These are phyloP conservation scores for Tetragonula carbonaria DNA, from an alignment of 2,888 invertebrate species.

Conservation along the genomic window DNA sequence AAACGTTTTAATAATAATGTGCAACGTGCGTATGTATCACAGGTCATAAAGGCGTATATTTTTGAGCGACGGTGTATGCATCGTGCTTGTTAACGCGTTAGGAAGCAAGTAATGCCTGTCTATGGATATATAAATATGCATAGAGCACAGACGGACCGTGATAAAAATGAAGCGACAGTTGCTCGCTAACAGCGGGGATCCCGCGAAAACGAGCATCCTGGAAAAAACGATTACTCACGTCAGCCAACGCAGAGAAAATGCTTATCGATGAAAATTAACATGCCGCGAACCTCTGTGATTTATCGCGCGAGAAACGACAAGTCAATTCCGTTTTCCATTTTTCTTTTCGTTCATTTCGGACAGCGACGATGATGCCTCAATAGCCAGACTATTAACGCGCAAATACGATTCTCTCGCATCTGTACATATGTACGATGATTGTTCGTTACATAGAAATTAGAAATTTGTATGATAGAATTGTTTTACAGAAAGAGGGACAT, in stretches of 20 bases:
- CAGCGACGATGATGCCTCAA: neutral
- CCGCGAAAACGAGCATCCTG: slow-evolving; percentile 38
- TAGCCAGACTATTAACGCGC: neutral
- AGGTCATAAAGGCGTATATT: no score
- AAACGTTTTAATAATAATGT: no score
- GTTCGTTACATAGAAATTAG: neutral
- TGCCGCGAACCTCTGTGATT: slow-evolving; percentile 26
- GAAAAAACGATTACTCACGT: slow-evolving; percentile 55
- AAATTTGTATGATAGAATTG: neutral
- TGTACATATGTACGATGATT: neutral
- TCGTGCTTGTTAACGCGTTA: slow-evolving; percentile 65
- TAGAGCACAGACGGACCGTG: slow-evolving; percentile 50
- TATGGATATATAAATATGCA: slow-evolving; percentile 64
- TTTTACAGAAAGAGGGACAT: neutral
- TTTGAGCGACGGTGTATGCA: slow-evolving; percentile 48
- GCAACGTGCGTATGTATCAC: no score
- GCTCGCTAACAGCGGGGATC: slow-evolving; percentile 25
- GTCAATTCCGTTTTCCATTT: slow-evolving; percentile 25
- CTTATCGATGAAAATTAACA: slow-evolving; percentile 38
- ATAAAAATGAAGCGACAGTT: slow-evolving; percentile 53
- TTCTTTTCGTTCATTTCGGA: neutral
- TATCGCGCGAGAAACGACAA: slow-evolving; percentile 31
- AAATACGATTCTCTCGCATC: neutral
- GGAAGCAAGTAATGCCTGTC: slow-evolving; percentile 60
- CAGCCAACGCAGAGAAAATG: slow-evolving; percentile 26